These are phyloP conservation scores for Sorex araneus DNA, from an alignment of 2,113 vertebrate species.

Conservation along the genomic window DNA sequence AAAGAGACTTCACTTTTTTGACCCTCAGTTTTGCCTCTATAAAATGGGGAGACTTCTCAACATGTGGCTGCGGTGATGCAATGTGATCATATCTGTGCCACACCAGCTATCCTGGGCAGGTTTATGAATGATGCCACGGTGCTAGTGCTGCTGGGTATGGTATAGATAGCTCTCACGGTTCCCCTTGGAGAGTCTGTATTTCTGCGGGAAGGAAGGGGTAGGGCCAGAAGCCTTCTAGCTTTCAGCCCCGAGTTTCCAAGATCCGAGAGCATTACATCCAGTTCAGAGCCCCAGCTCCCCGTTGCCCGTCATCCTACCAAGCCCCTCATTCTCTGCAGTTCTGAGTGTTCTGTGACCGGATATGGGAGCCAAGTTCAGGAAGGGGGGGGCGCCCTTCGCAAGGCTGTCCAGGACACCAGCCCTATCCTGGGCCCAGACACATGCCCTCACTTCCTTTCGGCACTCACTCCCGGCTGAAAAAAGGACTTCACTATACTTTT, in stretches of 20 bases:
- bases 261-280: background rate
- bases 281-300: background rate
- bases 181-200: background rate
- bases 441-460: background rate
- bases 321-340: background rate
- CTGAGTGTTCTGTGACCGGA: background rate
- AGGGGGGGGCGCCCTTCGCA: background rate
- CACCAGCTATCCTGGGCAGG: background rate
- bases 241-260: conserved; percentile 44
- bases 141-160: background rate
- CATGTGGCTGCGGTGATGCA: conserved; percentile 3
- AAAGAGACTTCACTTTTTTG: conserved; percentile 19
- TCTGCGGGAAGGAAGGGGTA: background rate
- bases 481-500: too few relatives aligned
- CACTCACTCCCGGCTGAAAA: background rate
- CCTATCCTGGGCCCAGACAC: background rate
- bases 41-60: background rate
- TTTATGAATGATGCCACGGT: background rate
- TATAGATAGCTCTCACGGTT: background rate
- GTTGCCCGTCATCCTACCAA: background rate
- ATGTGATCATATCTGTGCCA: background rate
- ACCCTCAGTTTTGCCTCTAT: conserved; percentile 42
- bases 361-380: background rate
- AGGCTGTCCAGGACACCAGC: background rate
- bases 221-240: background rate